Base-by-base conservation (phyloP, 2,888 invertebrate genomes). In the Drosophila mercatorum region DNA sequence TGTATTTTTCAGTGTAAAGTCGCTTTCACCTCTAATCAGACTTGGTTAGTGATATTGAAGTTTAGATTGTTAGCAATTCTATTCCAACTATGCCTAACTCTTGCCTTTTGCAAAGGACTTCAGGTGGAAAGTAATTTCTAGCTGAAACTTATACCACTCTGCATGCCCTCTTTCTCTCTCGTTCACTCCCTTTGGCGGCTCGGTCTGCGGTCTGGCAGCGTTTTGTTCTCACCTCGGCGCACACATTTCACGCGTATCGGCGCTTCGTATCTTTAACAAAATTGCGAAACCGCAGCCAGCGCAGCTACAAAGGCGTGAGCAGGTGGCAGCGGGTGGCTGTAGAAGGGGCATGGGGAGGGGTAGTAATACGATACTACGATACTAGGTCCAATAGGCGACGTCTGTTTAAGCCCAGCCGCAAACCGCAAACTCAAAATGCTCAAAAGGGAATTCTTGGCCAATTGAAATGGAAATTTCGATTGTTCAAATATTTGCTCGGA, bases 271-370 rank as follows among this genome's bases (percentile, higher is more conserved):
- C 87, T 87, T 89, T 72, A 81, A 81, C 90, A 90, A 90, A 87
- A 87, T 78, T 86, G 84, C 81, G 53, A 87, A 90, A 87, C 87
- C 87, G 66, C 90, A 90, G 72, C 74, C 71, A 79, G 60, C 73
- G 47, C 49, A 34, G 62, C 55, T 46, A 68, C 67, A 58, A 60
- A 61, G 38, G 47, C 56, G 55, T 7, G 53, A 28, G 36, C 14
- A 34, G 14, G 34, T 40, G 44, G 28, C 53, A 34, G 66, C 43
- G 34, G 43, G 44, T 49, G 62, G 62, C 28, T 28, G 28, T 28
- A 28, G 28, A 22, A 22, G 22, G 22, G 22, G 22, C 22, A 22
- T 22, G 22, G 22, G 3, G 28, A 17, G 3, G 36, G 57, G 62
- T 58, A 51, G 81, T 69, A 89, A 86, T 78, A 51, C 56, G 74